These are phyloP conservation scores for Rhizomys pruinosus DNA, from an alignment of 2,113 vertebrate genomes.

Conservation along the genomic window DNA sequence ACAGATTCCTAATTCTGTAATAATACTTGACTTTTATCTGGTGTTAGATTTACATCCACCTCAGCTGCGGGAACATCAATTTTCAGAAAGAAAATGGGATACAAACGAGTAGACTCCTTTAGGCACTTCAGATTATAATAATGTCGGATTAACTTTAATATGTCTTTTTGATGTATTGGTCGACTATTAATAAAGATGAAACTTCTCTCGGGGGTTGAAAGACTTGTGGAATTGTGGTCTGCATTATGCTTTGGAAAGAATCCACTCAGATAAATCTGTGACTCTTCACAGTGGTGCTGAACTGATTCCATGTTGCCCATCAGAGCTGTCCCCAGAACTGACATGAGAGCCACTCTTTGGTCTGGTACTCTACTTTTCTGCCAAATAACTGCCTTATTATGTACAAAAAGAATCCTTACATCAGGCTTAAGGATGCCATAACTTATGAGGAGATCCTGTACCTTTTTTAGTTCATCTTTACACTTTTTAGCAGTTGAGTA, in stretches of 20 bases:
- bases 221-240: slow-evolving; percentile 89
- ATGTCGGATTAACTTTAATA: slow-evolving; percentile 94
- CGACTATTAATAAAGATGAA: slow-evolving; percentile 94
- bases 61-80: slow-evolving; percentile 90
- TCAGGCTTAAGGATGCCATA: slow-evolving; percentile 95
- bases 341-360: slow-evolving; percentile 93
- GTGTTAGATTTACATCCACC: slow-evolving; percentile 95
- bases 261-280: slow-evolving; percentile 93
- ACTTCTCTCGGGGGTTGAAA: slow-evolving; percentile 91
- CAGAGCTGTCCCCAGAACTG: slow-evolving; percentile 91
- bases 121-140: slow-evolving; percentile 88
- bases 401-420: slow-evolving; percentile 92
- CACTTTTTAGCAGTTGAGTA: slow-evolving; percentile 94
- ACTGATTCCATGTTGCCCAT: slow-evolving; percentile 92
- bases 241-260: slow-evolving; percentile 93
- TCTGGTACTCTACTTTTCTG: slow-evolving; percentile 94
- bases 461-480: slow-evolving; percentile 95
- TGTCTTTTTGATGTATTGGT: slow-evolving; percentile 94
- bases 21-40: slow-evolving; percentile 96
- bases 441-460: slow-evolving; percentile 92
- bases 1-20: slow-evolving; percentile 94
- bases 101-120: slow-evolving; percentile 88
- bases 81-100: slow-evolving; percentile 92
- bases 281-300: slow-evolving; percentile 90
- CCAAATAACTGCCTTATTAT: slow-evolving; percentile 97